Conservation (phyloP, 2,113 vertebrate genomes). For the Dipodomys stephensi region DNA sequence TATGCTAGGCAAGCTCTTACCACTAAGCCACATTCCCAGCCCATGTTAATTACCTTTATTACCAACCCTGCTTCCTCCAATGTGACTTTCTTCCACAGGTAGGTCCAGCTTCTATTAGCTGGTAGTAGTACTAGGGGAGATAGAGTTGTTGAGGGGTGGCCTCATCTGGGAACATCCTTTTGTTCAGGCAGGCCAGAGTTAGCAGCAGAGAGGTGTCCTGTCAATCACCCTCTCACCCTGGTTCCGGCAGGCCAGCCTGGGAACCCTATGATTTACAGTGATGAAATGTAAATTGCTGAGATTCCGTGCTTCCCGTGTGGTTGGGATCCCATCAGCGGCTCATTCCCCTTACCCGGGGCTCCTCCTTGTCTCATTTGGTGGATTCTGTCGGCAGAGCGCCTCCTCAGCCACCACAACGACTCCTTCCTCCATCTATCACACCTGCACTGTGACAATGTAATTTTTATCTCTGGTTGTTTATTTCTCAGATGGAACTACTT, state of each 20-base stretch:
- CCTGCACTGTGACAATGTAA: slow-evolving; percentile 88
- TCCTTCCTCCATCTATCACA: slow-evolving; percentile 86
- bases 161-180: background rate
- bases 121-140: background rate
- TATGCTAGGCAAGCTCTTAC: no score
- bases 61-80: background rate
- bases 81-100: background rate
- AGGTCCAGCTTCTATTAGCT: background rate
- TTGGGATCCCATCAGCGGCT: slow-evolving; percentile 23
- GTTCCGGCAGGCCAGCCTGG: background rate
- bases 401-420: background rate
- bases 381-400: slow-evolving; percentile 39
- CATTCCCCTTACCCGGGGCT: background rate
- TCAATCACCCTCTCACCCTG: slow-evolving; percentile 48
- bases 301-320: background rate
- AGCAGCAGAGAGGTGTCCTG: background rate
- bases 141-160: slow-evolving; percentile 2
- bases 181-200: background rate
- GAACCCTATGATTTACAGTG: slow-evolving; percentile 64
- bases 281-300: slow-evolving; percentile 61
- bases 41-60: no score
- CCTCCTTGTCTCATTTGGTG: slow-evolving; percentile 52
- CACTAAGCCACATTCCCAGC: no score
- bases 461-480: slow-evolving; percentile 91
- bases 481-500: slow-evolving; percentile 90